Percentiles rank a stretch among this genome's conserved stretches.
phyloP scores from a whole-genome alignment of 2,888 invertebrate genomes.

The Lasius platythorax region DNA sequence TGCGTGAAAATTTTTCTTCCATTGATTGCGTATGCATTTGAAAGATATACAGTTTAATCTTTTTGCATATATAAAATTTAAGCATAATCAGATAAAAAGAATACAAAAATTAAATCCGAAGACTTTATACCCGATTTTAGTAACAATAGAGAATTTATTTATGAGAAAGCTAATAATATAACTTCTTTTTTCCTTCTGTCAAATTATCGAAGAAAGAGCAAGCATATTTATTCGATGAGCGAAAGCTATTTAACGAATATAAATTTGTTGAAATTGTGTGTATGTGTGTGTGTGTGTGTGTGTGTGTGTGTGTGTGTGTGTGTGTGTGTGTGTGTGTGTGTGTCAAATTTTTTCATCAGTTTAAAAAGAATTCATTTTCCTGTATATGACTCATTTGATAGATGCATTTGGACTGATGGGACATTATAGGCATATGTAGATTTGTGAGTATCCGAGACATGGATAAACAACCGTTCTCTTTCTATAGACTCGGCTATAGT shows the following conservation, averaged over 20 bases:
- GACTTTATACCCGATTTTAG: neutral
- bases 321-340: neutral
- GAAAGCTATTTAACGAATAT: neutral
- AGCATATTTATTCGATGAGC: neutral
- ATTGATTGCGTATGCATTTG: neutral
- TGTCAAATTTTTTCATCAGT: conserved; percentile 12
- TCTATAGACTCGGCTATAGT: conserved; percentile 32
- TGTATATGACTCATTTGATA: neutral
- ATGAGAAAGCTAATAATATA: neutral
- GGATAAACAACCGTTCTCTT: conserved; percentile 24
- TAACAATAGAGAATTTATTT: neutral
- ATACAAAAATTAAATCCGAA: neutral
- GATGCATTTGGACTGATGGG: conserved; percentile 2
- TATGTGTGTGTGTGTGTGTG: neutral
- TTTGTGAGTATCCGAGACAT: conserved; percentile 13
- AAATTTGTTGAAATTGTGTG: neutral
- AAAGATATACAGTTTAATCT: neutral
- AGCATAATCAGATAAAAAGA: neutral
- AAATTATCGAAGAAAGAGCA: neutral
- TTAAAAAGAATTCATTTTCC: conserved; percentile 7
- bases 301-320: neutral
- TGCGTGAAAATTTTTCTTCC: neutral
- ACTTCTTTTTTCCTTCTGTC: neutral
- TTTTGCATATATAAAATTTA: neutral
- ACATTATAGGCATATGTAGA: conserved; percentile 12